phyloP scores from a whole-genome alignment of 2,797 vertebrate genomes.

The Ciconia nigra region DNA sequence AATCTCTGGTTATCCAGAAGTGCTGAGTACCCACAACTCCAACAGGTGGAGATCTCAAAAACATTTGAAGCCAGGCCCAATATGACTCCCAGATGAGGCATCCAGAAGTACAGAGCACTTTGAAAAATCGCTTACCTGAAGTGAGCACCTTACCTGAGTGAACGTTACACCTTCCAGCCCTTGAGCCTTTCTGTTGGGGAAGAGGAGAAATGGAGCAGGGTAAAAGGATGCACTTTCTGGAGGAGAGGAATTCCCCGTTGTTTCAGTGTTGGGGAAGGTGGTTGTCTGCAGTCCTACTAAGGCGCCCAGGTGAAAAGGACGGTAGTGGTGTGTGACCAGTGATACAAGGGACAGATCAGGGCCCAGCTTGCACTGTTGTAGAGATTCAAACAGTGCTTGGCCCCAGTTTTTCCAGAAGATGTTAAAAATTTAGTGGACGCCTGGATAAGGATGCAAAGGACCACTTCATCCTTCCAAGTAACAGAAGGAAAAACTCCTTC shows the following conservation, averaged over 20 bases:
- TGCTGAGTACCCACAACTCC: neutral
- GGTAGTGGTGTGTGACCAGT: neutral
- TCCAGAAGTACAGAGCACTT: neutral
- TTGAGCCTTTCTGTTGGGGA: neutral
- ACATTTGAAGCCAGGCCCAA: neutral
- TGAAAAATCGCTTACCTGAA: neutral
- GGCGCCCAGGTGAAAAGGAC: neutral
- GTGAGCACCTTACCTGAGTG: neutral
- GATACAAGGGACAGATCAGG: neutral
- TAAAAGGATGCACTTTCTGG: fast-evolving
- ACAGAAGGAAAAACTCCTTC: neutral
- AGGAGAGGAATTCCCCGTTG: neutral
- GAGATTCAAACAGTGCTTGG: neutral
- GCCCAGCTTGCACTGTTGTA: neutral
- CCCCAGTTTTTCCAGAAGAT: neutral
- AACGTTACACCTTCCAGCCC: neutral
- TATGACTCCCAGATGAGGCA: neutral
- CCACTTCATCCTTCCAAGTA: neutral
- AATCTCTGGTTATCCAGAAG: neutral
- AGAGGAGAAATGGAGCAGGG: neutral
- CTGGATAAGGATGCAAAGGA: neutral
- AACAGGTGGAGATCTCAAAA: neutral
- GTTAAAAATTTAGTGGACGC: neutral
- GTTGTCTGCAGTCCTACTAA: neutral
- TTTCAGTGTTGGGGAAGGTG: neutral